Evolutionary conservation across 23 tunicate genomes (phyloP).

Genomic region (Styela plicata): DNA sequence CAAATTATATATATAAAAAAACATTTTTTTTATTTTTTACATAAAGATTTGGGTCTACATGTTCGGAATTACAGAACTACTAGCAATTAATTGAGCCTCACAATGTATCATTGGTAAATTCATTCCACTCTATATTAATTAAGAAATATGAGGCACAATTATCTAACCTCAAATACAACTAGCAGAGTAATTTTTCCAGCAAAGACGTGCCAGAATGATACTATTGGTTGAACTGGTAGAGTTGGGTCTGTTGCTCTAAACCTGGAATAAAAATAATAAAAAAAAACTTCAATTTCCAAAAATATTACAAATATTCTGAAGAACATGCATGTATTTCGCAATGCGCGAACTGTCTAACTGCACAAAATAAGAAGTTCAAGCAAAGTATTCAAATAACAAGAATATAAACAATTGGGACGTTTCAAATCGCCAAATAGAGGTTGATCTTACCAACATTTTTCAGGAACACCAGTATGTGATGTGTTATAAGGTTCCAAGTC

Average conservation of each 20-base stretch:
- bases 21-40: too few relatives aligned
- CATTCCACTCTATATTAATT: neutral
- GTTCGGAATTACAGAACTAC: too few relatives aligned
- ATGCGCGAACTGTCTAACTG: too few relatives aligned
- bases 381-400: too few relatives aligned
- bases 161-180: conserved; percentile 43
- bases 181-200: conserved; percentile 38
- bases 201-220: conserved; percentile 43
- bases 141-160: neutral
- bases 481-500: conserved; percentile 29
- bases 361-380: too few relatives aligned
- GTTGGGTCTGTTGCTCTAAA: conserved; percentile 30
- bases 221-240: neutral
- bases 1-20: too few relatives aligned
- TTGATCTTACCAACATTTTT: conserved; percentile 27
- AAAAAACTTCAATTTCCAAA: too few relatives aligned
- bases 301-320: too few relatives aligned
- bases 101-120: neutral
- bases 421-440: neutral
- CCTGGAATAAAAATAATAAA: conserved; percentile 18
- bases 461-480: conserved; percentile 38
- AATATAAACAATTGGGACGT: neutral
- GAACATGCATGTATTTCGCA: too few relatives aligned
- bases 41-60: too few relatives aligned
- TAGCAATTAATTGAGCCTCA: neutral